These are phyloP conservation scores for Lepidurus apus DNA, from an alignment of 1,140 invertebrate species.

Conservation along the genomic window DNA sequence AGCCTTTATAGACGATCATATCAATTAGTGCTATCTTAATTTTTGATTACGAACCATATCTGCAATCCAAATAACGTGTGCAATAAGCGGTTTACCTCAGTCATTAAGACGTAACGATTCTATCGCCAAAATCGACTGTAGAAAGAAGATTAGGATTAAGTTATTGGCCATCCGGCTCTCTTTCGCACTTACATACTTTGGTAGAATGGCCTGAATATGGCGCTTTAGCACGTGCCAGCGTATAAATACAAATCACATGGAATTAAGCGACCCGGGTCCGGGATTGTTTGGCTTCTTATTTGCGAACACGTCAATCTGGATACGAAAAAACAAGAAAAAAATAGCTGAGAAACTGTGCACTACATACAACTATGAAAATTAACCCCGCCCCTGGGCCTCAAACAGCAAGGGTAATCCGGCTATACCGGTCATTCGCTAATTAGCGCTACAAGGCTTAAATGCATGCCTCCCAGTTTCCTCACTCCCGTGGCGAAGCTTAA, in stretches of 20 bases:
- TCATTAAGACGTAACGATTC: background rate
- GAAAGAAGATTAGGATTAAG: background rate
- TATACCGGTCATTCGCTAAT: background rate
- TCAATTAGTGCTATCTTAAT: no score
- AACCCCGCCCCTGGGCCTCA: background rate
- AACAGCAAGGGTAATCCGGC: background rate
- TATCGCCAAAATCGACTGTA: background rate
- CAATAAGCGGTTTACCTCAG: background rate
- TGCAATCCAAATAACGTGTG: background rate
- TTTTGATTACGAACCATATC: background rate
- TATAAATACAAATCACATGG: conserved; percentile 9
- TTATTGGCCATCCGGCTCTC: background rate
- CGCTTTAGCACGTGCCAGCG: background rate
- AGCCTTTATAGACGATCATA: no score
- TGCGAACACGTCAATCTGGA: background rate
- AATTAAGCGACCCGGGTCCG: background rate
- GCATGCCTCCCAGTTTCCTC: conserved; percentile 20
- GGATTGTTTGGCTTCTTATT: background rate
- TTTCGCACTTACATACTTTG: background rate
- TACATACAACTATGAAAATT: background rate
- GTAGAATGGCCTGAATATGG: background rate
- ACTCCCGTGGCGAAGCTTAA: background rate
- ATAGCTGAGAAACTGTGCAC: background rate
- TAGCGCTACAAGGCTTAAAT: conserved; percentile 9
- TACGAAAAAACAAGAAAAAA: background rate